Evolutionary conservation across 2,797 vertebrate genomes (phyloP), one percentile per base, ranked within the genome.

Genomic region (Microcaecilia unicolor): DNA sequence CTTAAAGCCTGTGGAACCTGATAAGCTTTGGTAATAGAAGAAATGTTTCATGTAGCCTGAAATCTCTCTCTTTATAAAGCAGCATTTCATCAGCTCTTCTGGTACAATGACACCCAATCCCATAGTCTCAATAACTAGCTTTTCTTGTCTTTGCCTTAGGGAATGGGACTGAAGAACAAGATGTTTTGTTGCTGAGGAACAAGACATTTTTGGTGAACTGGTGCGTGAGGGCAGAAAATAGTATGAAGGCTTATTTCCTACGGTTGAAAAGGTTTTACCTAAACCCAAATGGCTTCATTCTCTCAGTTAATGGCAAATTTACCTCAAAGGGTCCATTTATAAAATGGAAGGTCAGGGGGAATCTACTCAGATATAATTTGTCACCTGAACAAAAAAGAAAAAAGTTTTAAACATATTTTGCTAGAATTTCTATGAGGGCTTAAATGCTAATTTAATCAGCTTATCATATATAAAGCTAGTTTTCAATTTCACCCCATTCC

Each of bases 1-100:
- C 55, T 57, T 51, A 49, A 70, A 65, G 33, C 52, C 48, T 61
- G 28, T 67, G 74, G 40, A 88, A 89, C 66, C 55, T 44, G 64
- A 85, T 78, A 70, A 78, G 64, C 58, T 70, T 79, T 60, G 56
- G 61, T 70, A 83, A 75, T 55, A 63, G 57, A 60, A 78, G 61
- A 79, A 85, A 80, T 70, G 56, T 57, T 75, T 83, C 58, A 62
- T 58, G 49, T 48, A 43, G 40, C 18, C 28, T 35, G 40, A 76
- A 66, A 64, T 67, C 27, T 51, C 66, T 55, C 51, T 60, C n/a
- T 67, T 61, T 49, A 70, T 60, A 76, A 70, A 67, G 55, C 47
- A 72, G 41, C 70, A 57, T 85, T 76, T 74, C 60, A 66, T 70
- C 50, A 60, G 31, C 44, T 71, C 51, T 58, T 44, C 60, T 82